These are phyloP conservation scores for Erythrolamprus reginae DNA, from an alignment of 2,113 vertebrate species.

Conservation along the genomic window DNA sequence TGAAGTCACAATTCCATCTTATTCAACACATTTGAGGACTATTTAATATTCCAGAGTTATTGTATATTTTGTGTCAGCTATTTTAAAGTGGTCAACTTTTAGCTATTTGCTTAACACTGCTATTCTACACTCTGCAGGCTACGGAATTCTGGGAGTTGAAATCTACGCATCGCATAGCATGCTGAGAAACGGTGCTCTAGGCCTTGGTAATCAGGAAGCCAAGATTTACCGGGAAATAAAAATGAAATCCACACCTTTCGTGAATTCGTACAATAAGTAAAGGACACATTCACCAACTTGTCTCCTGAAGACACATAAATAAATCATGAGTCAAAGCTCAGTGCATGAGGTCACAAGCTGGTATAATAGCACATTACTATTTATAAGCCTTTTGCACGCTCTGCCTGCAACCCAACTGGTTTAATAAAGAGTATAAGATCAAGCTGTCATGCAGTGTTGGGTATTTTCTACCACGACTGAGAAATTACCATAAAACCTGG, in stretches of 20 bases:
- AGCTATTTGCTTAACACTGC: background rate
- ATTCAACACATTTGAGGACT: background rate
- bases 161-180: background rate
- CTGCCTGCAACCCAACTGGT: background rate
- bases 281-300: conserved; percentile 14
- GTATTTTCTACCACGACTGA: background rate
- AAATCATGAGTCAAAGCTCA: conserved; percentile 23
- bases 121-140: background rate
- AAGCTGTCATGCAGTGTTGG: background rate
- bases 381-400: conserved; percentile 14
- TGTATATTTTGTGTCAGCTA: background rate
- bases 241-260: background rate
- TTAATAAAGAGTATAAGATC: background rate
- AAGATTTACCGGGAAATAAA: background rate
- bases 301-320: conserved; percentile 16
- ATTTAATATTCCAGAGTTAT: background rate
- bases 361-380: conserved; percentile 15
- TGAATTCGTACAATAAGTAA: conserved; percentile 15
- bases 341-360: conserved; percentile 28
- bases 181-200: background rate
- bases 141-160: background rate
- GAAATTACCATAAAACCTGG: conserved; percentile 7
- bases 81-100: background rate
- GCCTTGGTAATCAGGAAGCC: background rate
- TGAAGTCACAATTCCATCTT: background rate